phyloP scores from a whole-genome alignment of 1,140 invertebrate species.

The Chrysopa pallens region DNA sequence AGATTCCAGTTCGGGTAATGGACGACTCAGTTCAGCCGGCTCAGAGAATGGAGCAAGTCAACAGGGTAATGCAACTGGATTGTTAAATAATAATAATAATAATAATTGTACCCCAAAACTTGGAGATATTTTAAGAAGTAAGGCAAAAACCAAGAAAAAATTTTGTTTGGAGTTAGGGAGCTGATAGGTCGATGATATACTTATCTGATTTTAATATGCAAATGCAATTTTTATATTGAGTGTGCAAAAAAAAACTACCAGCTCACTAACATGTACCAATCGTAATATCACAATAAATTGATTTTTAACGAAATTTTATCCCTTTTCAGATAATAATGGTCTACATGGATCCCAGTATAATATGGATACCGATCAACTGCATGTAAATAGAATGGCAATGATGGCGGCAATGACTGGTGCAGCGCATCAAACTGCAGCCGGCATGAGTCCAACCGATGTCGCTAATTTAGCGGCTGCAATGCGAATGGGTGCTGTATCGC shows the following conservation, averaged over 20 bases:
- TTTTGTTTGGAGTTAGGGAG: neutral
- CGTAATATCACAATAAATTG: neutral
- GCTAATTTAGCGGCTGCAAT: constrained; percentile 64
- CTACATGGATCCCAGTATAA: constrained; percentile 38
- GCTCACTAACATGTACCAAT: neutral
- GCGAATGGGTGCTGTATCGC: constrained; percentile 38
- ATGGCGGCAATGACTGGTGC: constrained; percentile 48
- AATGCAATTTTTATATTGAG: no score
- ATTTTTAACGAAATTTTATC: neutral
- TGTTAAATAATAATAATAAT: constrained; percentile 37
- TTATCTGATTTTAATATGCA: no score
- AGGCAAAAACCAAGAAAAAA: constrained; percentile 3
- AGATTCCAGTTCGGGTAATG: constrained; percentile 61
- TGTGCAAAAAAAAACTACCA: neutral
- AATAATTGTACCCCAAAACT: constrained; percentile 56
- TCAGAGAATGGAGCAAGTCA: constrained; percentile 42
- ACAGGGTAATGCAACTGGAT: constrained; percentile 27
- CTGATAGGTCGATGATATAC: no score
- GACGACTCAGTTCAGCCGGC: constrained; percentile 55
- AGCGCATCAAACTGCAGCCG: constrained; percentile 25
- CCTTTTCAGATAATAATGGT: constrained; percentile 19
- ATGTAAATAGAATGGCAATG: constrained; percentile 51
- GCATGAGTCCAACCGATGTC: constrained; percentile 49
- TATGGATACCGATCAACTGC: constrained; percentile 42
- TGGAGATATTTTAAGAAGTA: constrained; percentile 41